A percentile compares a stretch with the other conserved stretches of the same genome.
phyloP scores from a whole-genome alignment of 2,888 invertebrate species.

The Acrobasis repandana region DNA sequence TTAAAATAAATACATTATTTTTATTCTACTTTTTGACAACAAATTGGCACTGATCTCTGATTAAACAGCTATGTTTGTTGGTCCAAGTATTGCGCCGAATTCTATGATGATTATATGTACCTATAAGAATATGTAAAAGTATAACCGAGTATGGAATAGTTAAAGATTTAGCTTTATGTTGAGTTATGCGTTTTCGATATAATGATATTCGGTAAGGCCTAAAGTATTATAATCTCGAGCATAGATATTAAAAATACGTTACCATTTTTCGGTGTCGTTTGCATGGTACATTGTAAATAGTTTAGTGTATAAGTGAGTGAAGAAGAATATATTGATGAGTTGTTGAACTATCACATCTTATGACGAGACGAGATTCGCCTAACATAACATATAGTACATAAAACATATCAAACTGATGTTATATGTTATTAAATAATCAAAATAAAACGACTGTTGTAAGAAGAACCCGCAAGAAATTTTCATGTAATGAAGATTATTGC shows the following conservation, averaged over 20 bases:
- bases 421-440: constrained; percentile 45
- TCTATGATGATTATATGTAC: constrained; percentile 30
- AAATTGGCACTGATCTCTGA: constrained; percentile 36
- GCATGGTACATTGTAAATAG: constrained; percentile 52
- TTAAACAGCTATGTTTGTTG: constrained; percentile 26
- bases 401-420: constrained; percentile 76
- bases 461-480: constrained; percentile 33
- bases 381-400: constrained; percentile 75
- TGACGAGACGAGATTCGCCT: constrained; percentile 61
- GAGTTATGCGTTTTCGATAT: constrained; percentile 48
- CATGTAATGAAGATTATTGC: constrained; percentile 37
- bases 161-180: background rate
- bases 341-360: constrained; percentile 62
- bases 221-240: constrained; percentile 67
- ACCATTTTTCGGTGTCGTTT: constrained; percentile 69
- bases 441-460: constrained; percentile 42
- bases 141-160: constrained; percentile 34
- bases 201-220: constrained; percentile 62
- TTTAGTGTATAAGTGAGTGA: constrained; percentile 47
- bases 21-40: constrained; percentile 3
- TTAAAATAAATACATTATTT: background rate
- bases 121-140: constrained; percentile 25
- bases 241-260: constrained; percentile 55
- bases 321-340: constrained; percentile 50
- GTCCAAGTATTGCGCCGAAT: constrained; percentile 34